Base-by-base conservation (phyloP, 23 tunicate genomes). In the Diplosoma virens region DNA sequence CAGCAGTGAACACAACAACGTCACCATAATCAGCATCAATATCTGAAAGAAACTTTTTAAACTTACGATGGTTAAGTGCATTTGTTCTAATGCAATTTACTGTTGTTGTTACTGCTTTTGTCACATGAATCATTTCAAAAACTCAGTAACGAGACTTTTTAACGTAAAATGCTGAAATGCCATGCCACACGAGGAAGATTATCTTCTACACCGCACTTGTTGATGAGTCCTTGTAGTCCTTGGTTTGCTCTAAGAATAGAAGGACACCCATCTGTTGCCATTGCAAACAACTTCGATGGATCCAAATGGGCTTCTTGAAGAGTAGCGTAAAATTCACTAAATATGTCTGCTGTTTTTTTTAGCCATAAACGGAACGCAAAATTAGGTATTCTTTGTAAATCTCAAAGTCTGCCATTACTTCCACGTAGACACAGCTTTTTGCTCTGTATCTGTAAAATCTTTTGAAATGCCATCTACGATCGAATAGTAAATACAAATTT, bases 131-230 rank as follows among this genome's bases (percentile, higher is more conserved):
- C 82, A 77, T 60, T 77, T 65, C 32, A 77, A 32, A 7, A 67
- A 77, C 77, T 77, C 18, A 65, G 82, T 77, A 77, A 77, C 82
- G 21, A 77, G 76, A 77, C 82, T 77, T 77, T 77, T 67, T 56
- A n/a, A 21, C 18, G 77, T 77, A 66, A 77, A 66, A 77, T 77
- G 53, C 82, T 32, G 33, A n/a, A 77, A 77, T 77, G 82, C 77
- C 82, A 60, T 77, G 30, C 66, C 82, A 77, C 82, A 11, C 54
- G 52, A 77, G 82, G 77, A 77, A 77, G 82, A 77, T 63, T 20
- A 77, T 77, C 73, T 63, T 77, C 82, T 17, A 66, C 82, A 17
- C 77, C 25, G 26, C 82, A 77, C 48, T 77, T 77, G 28, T 77
- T 77, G 53, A 77, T 66, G 53, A 77, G 82, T 32, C 77, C 82